Conservation (phyloP, 2,888 invertebrate species). For the Idaea straminata region DNA sequence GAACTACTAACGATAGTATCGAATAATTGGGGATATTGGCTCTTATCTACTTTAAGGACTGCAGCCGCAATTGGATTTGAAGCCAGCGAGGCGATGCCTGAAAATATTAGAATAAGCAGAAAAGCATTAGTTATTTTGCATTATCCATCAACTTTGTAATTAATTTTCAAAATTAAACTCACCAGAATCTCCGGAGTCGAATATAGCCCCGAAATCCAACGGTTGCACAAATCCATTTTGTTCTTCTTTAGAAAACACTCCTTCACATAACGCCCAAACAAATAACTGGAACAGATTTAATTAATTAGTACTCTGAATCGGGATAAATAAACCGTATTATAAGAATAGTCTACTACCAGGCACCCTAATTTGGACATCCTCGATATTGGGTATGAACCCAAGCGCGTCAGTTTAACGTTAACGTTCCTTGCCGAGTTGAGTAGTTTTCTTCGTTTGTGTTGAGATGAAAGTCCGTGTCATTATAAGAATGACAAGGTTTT, state of each 20-base stretch:
- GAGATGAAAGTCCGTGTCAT: constrained; percentile 76
- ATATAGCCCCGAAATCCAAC: constrained; percentile 79
- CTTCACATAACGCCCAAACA: constrained; percentile 65
- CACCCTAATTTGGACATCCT: constrained; percentile 63
- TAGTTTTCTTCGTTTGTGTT: constrained; percentile 69
- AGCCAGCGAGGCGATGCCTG: constrained; percentile 71
- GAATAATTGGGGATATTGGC: constrained; percentile 68
- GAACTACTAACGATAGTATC: constrained; percentile 75
- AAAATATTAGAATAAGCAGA: constrained; percentile 47
- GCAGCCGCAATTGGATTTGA: constrained; percentile 68
- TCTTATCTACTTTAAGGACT: constrained; percentile 70
- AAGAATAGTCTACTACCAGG: constrained; percentile 54
- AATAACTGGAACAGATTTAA: constrained; percentile 59
- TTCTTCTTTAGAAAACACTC: constrained; percentile 56
- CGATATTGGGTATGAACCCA: constrained; percentile 68
- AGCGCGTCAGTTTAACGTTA: constrained; percentile 39
- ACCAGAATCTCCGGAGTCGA: constrained; percentile 67
- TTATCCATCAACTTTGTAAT: neutral
- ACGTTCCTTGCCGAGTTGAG: constrained; percentile 52
- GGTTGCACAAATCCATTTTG: constrained; percentile 74
- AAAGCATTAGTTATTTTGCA: constrained; percentile 27
- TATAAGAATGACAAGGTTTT: constrained; percentile 77
- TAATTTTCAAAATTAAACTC: constrained; percentile 24
- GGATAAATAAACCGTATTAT: constrained; percentile 14
- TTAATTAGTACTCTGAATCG: constrained; percentile 14